Percentiles rank a stretch among this genome's conserved stretches.
These are phyloP conservation scores for Nymphalis urticae DNA, from an alignment of 2,888 invertebrate genomes.

Conservation along the genomic window DNA sequence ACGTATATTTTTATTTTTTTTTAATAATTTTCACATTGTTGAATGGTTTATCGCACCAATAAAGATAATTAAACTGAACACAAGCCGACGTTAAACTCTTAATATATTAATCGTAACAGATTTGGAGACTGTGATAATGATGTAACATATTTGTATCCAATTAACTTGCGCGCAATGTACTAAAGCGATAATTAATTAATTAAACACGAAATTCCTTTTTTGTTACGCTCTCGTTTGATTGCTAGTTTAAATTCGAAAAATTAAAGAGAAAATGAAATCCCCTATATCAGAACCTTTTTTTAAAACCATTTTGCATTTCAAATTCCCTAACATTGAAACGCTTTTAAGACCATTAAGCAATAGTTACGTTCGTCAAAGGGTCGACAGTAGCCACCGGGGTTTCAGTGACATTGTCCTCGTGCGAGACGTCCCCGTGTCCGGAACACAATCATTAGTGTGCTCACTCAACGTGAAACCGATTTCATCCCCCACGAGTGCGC, in stretches of 20 bases:
- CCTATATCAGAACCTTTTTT: constrained; percentile 7
- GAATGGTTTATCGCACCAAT: too few relatives aligned
- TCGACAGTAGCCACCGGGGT: constrained; percentile 52
- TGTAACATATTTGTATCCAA: too few relatives aligned
- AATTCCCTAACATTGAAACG: constrained; percentile 53
- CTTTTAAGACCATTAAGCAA: constrained; percentile 71
- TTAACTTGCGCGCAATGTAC: too few relatives aligned
- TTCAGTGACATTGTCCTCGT: constrained; percentile 43
- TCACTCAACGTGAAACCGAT: constrained; percentile 80
- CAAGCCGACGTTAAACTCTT: too few relatives aligned
- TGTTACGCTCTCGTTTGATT: too few relatives aligned
- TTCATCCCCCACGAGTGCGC: constrained; percentile 70
- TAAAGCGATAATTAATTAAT: too few relatives aligned
- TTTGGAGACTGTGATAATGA: too few relatives aligned
- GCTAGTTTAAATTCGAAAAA: too few relatives aligned
- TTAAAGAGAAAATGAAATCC: too few relatives aligned
- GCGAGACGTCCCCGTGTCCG: constrained; percentile 59
- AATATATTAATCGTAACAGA: too few relatives aligned
- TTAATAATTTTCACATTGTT: neutral
- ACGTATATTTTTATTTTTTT: neutral
- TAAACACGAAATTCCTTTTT: too few relatives aligned
- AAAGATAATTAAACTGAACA: too few relatives aligned
- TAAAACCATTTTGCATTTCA: constrained; percentile 38
- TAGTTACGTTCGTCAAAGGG: constrained; percentile 68
- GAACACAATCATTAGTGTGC: constrained; percentile 81